These are phyloP conservation scores for Cheumatopsyche charites DNA, from an alignment of 1,140 invertebrate genomes.

Conservation along the genomic window DNA sequence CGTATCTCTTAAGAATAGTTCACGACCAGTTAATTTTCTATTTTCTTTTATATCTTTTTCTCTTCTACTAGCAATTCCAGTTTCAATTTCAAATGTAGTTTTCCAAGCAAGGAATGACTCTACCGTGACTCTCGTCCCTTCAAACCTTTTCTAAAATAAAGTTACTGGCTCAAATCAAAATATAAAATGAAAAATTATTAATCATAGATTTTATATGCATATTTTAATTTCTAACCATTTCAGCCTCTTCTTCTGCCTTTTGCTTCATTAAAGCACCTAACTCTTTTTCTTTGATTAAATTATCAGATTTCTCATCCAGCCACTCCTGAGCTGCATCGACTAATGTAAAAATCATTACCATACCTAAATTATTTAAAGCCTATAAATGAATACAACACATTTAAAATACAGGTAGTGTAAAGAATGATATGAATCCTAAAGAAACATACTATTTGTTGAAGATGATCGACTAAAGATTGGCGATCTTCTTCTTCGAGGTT, in stretches of 20 bases:
- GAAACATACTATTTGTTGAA: slow-evolving; percentile 68
- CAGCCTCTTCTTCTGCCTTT: slow-evolving; percentile 83
- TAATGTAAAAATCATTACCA: slow-evolving; percentile 97
- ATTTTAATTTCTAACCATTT: slow-evolving; percentile 67
- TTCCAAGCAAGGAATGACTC: slow-evolving; percentile 98
- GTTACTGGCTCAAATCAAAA: background rate
- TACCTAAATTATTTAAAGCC: slow-evolving; percentile 90
- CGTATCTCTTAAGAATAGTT: slow-evolving; percentile 91
- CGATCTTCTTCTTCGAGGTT: slow-evolving; percentile 79
- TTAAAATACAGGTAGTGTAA: too few species aligned
- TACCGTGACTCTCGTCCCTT: slow-evolving; percentile 93
- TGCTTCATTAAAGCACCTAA: slow-evolving; percentile 72
- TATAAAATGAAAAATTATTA: background rate
- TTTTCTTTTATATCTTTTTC: slow-evolving; percentile 74
- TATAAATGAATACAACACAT: slow-evolving; percentile 52
- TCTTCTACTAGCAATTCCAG: slow-evolving; percentile 75
- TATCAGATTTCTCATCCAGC: slow-evolving; percentile 85
- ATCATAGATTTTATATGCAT: background rate
- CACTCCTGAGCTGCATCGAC: slow-evolving; percentile 93
- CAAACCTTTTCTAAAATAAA: slow-evolving; percentile 83
- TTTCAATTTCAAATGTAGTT: slow-evolving; percentile 89
- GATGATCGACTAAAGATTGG: slow-evolving; percentile 70
- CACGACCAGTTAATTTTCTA: slow-evolving; percentile 81
- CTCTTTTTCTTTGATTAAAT: slow-evolving; percentile 73
- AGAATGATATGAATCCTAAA: background rate